These are phyloP conservation scores for Semicossyphus pulcher DNA, from an alignment of 2,113 vertebrate genomes.

Conservation along the genomic window DNA sequence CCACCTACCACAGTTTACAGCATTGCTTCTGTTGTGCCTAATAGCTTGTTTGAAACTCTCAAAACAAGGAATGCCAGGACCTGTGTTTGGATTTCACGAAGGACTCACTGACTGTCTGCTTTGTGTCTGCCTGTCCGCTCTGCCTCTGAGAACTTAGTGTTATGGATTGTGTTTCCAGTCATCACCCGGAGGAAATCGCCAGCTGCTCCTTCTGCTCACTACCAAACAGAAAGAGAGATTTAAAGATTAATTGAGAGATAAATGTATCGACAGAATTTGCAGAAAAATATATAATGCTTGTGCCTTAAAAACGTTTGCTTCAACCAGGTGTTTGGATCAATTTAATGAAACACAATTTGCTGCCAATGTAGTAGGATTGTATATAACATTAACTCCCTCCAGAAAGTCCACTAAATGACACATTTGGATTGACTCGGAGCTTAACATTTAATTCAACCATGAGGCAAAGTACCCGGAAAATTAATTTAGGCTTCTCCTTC, in stretches of 20 bases:
- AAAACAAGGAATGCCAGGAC: conserved; percentile 26
- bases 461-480: no score
- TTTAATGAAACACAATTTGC: neutral
- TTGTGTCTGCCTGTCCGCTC: conserved; percentile 41
- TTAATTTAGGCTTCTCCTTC: no score
- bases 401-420: no score
- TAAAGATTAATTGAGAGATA: neutral
- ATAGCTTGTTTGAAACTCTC: conserved; percentile 32
- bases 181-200: conserved; percentile 5
- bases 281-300: neutral
- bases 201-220: neutral
- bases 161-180: neutral
- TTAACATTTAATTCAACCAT: no score
- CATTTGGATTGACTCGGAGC: no score
- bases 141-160: neutral
- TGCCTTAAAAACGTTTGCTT: no score
- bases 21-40: conserved; percentile 5
- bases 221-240: neutral
- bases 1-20: conserved; percentile 28
- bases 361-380: neutral
- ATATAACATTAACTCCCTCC: neutral
- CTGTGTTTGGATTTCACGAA: conserved; percentile 68
- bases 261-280: neutral
- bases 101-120: conserved; percentile 57
- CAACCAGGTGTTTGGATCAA: neutral